Conservation (phyloP, 2,113 vertebrate species). For the Vicugna pacos region DNA sequence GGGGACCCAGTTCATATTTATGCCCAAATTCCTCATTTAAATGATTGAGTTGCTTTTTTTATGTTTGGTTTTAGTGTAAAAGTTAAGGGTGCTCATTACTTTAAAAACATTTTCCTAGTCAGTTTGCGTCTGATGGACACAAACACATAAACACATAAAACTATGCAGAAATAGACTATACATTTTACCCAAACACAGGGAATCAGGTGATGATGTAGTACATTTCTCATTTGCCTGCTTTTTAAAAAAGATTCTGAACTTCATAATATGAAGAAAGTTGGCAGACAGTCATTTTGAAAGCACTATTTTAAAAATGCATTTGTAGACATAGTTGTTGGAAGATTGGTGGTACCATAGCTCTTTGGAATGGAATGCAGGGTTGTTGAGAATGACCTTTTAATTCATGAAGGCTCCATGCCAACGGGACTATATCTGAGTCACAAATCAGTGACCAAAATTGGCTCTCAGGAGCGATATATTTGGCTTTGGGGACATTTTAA, state of each 20-base stretch:
- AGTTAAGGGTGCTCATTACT: background rate
- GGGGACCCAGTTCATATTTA: background rate
- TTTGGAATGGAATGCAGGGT: background rate
- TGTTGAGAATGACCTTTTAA: slow-evolving; percentile 26
- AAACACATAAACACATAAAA: background rate
- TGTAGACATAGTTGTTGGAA: background rate
- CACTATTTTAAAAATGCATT: background rate
- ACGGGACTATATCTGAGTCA: background rate
- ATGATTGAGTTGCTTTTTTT: background rate
- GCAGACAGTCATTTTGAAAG: background rate
- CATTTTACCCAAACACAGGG: background rate
- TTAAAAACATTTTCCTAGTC: background rate
- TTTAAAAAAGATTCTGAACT: background rate
- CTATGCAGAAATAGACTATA: background rate
- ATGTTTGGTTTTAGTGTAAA: slow-evolving; percentile 5
- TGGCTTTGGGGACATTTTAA: slow-evolving; percentile 32
- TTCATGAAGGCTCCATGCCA: background rate
- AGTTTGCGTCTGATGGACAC: background rate
- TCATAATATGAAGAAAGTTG: background rate
- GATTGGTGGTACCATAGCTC: background rate
- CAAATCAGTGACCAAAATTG: background rate
- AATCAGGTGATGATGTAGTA: background rate
- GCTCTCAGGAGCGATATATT: background rate
- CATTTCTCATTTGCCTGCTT: background rate
- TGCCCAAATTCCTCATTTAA: background rate